Evolutionary conservation across 2,113 vertebrate species (phyloP).

Genomic region (Pelobates fuscus): DNA sequence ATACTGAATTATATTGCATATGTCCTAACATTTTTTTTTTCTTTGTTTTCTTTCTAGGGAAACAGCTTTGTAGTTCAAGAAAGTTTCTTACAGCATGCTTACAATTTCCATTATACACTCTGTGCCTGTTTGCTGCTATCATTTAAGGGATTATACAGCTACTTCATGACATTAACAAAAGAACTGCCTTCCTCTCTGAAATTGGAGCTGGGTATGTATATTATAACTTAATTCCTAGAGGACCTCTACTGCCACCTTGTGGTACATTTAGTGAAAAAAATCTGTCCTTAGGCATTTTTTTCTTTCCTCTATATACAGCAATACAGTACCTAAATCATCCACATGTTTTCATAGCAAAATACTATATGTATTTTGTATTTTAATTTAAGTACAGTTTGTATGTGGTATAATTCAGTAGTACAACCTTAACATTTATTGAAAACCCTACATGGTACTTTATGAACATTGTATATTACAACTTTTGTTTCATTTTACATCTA

Average conservation of each 20-base stretch:
- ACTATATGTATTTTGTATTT: too few relatives aligned
- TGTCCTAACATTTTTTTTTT: neutral
- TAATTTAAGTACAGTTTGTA: too few relatives aligned
- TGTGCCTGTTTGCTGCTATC: slow-evolving; percentile 88
- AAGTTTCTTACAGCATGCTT: slow-evolving; percentile 90
- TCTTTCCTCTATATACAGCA: too few relatives aligned
- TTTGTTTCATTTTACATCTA: too few relatives aligned
- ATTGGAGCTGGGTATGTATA: slow-evolving; percentile 89
- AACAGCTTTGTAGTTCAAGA: slow-evolving; percentile 89
- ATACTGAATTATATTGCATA: too few relatives aligned
- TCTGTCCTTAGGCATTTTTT: slow-evolving; percentile 15
- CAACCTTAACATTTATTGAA: too few relatives aligned
- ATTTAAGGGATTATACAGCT: slow-evolving; percentile 92
- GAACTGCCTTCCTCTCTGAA: slow-evolving; percentile 88
- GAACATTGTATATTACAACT: too few relatives aligned
- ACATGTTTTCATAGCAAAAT: too few relatives aligned
- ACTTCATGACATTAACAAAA: slow-evolving; percentile 85
- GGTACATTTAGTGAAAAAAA: slow-evolving; percentile 21
- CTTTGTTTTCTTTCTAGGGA: slow-evolving; percentile 68
- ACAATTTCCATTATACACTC: slow-evolving; percentile 87
- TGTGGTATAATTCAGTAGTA: too few relatives aligned
- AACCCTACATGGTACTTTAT: too few relatives aligned
- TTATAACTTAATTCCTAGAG: neutral
- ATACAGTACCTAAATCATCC: too few relatives aligned
- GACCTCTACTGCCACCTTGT: neutral